Evolutionary conservation across 2,888 invertebrate species (phyloP).

Genomic region (Dione juno): DNA sequence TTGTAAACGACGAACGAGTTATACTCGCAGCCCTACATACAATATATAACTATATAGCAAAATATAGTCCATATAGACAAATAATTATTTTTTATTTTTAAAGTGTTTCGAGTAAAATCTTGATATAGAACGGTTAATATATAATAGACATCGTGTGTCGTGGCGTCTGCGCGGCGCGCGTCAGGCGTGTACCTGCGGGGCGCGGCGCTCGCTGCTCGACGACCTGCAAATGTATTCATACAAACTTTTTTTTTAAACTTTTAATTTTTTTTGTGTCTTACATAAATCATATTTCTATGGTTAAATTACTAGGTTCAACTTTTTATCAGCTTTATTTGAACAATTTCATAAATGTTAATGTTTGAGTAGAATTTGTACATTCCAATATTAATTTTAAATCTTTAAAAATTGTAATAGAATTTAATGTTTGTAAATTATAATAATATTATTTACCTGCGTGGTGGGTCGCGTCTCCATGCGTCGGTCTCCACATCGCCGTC

Average conservation of each 20-base stretch:
- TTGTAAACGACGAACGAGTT: constrained; percentile 1
- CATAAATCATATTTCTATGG: no score
- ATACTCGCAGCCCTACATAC: neutral
- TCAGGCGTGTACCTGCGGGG: constrained; percentile 34
- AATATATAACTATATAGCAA: neutral
- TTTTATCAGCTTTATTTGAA: no score
- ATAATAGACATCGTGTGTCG: neutral
- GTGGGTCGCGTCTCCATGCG: constrained; percentile 22
- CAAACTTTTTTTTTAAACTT: neutral
- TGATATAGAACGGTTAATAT: constrained; percentile 13
- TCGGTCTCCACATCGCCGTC: constrained; percentile 32
- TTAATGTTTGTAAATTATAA: no score
- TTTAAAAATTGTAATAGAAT: no score
- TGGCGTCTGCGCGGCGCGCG: neutral
- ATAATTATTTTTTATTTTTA: constrained; percentile 17
- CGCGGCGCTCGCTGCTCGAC: constrained; percentile 32
- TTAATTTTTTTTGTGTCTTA: no score
- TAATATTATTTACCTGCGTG: constrained; percentile 14
- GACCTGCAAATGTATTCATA: constrained; percentile 19
- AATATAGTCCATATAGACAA: no score
- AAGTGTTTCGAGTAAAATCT: constrained; percentile 13
- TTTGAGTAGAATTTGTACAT: no score
- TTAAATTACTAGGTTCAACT: no score
- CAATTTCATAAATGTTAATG: no score
- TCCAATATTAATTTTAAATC: no score